Conservation (phyloP, 2,113 vertebrate species). For the Scytalopus superciliaris region DNA sequence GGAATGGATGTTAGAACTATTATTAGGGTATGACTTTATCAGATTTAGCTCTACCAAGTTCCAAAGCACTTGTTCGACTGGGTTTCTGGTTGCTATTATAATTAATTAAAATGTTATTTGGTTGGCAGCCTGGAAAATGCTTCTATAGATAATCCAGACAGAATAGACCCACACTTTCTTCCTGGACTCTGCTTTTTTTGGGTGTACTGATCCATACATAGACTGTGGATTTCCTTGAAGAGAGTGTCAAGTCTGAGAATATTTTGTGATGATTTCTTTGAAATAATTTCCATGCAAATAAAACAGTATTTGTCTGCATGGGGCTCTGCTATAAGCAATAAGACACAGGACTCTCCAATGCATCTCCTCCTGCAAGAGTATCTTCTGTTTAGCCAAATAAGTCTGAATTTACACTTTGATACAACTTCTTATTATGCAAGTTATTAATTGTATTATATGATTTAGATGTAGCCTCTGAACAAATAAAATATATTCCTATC, state of each 20-base stretch:
- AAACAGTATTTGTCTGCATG: neutral
- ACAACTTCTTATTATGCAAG: neutral
- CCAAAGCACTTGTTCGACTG: neutral
- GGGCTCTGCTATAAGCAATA: neutral
- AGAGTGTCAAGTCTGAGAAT: neutral
- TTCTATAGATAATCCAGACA: neutral
- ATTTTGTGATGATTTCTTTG: neutral
- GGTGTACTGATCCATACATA: neutral
- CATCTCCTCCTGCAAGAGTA: neutral
- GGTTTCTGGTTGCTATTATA: neutral
- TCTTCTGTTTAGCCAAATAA: neutral
- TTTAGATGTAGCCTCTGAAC: neutral
- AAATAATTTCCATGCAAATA: neutral
- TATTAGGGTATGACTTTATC: neutral
- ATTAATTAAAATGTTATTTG: neutral
- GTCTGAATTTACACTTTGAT: neutral
- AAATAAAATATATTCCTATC: neutral
- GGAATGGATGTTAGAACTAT: neutral
- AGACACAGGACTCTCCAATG: neutral
- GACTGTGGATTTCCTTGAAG: neutral
- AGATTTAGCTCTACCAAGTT: neutral
- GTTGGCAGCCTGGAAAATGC: neutral
- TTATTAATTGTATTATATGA: neutral
- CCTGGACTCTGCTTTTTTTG: neutral
- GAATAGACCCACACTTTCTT: neutral